Base-by-base conservation (phyloP, 64 coral and sea anemone species). In the Catalaphyllia jardinei region DNA sequence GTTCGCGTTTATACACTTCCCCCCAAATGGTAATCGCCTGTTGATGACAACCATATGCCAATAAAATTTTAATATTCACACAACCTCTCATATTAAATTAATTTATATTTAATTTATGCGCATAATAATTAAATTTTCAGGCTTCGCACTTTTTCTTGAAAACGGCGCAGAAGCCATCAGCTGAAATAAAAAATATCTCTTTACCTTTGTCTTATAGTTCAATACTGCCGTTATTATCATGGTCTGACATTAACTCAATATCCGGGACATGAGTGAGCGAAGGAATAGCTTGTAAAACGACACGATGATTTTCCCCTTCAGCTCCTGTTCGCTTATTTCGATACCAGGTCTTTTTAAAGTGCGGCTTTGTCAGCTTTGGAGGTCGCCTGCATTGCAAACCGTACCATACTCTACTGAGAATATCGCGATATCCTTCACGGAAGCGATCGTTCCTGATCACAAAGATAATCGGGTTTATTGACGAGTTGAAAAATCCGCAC, bases 361-460 rank as follows among this genome's bases (percentile, higher is more conserved):
- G 88, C 24, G 71, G 79, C 77, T 31, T 71, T 73, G 60, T 24
- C 30, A 57, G 29, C 29, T 60, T 50, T n/a, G 88, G 62, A 2
- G 74, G 73, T 7, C 63, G 81, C 16, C 60, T 76, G 62, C 93
- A 94, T 13, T 79, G 79, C 27, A 92, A 15, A 19, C 64, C 39
- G 39, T 95, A 88, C 94, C 87, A 87, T 29, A 96, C 18, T 30
- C 64, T 31, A 10, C 76, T 69, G 31, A 96, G 52, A 87, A 96
- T 93, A 64, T 96, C 94, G 12, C 79, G 76, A 78, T 96, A 96
- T 31, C 94, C 94, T 39, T 96, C 94, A 64, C 94, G 85, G 88
- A 96, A 96, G 31, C 90, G 91, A 81, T 96, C 88, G 61, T 96
- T 96, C 80, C 94, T 87, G 67, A 96, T 96, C 22, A 93, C 78